Evolutionary conservation across 2,797 vertebrate genomes (phyloP).

Genomic region (Loriculus beryllinus): DNA sequence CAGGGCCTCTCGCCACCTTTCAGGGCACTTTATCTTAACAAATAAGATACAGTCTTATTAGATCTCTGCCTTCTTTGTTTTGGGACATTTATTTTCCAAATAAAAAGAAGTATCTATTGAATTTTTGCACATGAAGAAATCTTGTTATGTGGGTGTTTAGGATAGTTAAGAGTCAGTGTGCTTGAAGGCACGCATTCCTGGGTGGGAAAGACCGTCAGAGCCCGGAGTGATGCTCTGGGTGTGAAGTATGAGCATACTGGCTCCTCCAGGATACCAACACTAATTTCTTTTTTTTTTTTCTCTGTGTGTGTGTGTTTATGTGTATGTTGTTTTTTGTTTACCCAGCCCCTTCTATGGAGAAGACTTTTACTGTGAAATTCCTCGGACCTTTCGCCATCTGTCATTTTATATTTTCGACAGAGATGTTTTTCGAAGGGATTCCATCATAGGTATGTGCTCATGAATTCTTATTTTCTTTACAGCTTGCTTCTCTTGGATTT

Average conservation of each 20-base stretch:
- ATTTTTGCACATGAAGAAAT: background rate
- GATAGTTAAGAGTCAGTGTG: background rate
- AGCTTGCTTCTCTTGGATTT: background rate
- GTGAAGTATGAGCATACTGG: background rate
- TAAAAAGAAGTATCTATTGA: background rate
- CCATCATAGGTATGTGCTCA: conserved; percentile 90
- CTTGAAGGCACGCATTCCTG: background rate
- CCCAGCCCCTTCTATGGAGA: conserved; percentile 96
- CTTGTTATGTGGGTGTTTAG: background rate
- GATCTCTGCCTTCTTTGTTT: background rate
- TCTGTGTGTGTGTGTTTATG: background rate
- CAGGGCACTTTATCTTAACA: background rate
- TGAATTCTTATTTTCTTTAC: background rate
- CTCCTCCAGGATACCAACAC: background rate
- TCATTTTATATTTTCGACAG: conserved; percentile 99
- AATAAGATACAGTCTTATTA: background rate
- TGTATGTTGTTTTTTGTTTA: conserved; percentile 29
- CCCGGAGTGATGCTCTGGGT: background rate
- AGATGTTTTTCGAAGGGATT: conserved; percentile 98
- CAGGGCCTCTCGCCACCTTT: background rate
- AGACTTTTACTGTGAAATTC: conserved; percentile 99
- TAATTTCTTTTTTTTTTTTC: background rate
- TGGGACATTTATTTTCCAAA: background rate
- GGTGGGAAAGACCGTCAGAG: background rate
- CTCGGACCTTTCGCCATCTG: conserved; percentile 94